phyloP scores from a whole-genome alignment of 1,140 invertebrate genomes.

The Eriosoma lanigerum region DNA sequence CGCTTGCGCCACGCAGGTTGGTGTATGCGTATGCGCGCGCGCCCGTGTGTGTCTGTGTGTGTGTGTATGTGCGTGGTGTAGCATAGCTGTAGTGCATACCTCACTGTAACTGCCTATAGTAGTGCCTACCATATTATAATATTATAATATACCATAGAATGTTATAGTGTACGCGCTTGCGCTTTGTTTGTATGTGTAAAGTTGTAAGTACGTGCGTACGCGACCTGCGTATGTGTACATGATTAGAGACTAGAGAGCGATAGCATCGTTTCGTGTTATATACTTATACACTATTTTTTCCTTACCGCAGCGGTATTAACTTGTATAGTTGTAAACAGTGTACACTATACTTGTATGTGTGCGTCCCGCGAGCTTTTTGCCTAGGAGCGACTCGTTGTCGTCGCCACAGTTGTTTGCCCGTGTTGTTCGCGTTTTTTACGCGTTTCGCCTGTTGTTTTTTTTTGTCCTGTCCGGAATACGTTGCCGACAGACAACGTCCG shows the following conservation, averaged over 20 bases:
- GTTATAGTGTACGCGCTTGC: neutral
- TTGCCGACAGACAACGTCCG: neutral
- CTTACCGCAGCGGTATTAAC: slow-evolving; percentile 6
- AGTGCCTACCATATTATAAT: no score
- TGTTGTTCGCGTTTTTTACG: neutral
- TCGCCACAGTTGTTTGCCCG: slow-evolving; percentile 62
- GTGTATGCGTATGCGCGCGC: neutral
- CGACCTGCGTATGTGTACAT: no score
- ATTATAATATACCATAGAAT: no score
- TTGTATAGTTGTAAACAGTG: no score
- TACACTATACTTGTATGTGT: no score
- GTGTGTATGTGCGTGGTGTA: neutral
- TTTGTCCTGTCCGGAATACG: neutral
- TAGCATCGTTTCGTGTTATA: neutral
- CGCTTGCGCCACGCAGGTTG: no score
- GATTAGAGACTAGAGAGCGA: neutral
- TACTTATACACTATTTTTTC: no score
- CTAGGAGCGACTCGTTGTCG: slow-evolving; percentile 11
- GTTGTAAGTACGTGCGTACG: neutral
- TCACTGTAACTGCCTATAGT: no score
- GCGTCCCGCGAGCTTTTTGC: neutral
- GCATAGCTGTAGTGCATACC: no score
- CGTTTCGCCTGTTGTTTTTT: neutral
- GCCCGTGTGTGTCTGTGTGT: neutral
- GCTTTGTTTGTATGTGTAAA: neutral